Base-by-base conservation (phyloP, 2,113 vertebrate genomes). In the Myotis yumanensis region DNA sequence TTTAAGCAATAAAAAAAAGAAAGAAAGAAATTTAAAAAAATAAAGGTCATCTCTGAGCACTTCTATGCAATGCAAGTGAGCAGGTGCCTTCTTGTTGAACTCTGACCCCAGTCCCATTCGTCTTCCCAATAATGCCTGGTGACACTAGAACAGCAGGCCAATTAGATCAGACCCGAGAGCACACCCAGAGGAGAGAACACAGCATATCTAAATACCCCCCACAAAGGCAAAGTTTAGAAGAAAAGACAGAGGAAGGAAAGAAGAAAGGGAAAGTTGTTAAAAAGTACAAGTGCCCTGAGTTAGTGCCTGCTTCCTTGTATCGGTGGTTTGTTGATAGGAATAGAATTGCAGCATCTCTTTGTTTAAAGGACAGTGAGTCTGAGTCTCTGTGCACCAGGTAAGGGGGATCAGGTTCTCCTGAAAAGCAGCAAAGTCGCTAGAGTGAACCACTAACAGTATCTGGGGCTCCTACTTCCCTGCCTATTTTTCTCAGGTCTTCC, bases 61-160 rank as follows among this genome's bases (percentile, higher is more conserved):
- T 94, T 95, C 91, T 43, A 25, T 37, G 64, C 81, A 68, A 46
- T 68, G 89, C 37, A 64, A 96, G 89, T 1, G n/a, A 95, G 54
- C 96, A 97, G 97, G 94, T 97, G 97, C 97, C 93, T 96, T 94
- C 79, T 37, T 52, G 66, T 75, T 96, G 96, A 96, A 86, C 97
- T 90, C 95, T 97, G 95, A 96, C 95, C 97, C 51, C 11, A 0
- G 7, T 81, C 95, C 86, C 95, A 97, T 97, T 97, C 93, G 88
- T 97, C 96, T 97, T 91, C 86, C 88, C 91, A 69, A 76, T 96
- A 97, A 96, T 93, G 93, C 84, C 25, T 0, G 90, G 95, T 96
- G 97, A 95, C 96, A 95, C 89, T 82, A 35, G 59, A 96, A 97
- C 96, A 97, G 96, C 96, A 91, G 97, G 95, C 92, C 95, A 95